These are phyloP conservation scores for Sebastes hubbsi DNA, from an alignment of 2,797 vertebrate genomes.

Conservation along the genomic window DNA sequence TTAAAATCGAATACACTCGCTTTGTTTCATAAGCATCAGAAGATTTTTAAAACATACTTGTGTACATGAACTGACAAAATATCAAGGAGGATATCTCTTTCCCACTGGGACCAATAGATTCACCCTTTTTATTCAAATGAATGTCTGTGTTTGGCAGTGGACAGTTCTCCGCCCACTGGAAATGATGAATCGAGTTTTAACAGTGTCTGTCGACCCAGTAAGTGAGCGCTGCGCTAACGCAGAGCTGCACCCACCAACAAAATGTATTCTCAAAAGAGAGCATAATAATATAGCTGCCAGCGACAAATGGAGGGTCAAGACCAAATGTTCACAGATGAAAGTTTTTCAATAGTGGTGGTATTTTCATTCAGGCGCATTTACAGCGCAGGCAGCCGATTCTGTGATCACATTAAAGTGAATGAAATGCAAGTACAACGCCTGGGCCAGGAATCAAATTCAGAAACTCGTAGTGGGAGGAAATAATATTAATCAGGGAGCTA, in stretches of 20 bases:
- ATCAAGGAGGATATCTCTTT: slow-evolving; percentile 2
- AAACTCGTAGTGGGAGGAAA: slow-evolving; percentile 19
- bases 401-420: neutral
- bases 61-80: neutral
- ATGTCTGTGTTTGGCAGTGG: slow-evolving; percentile 29
- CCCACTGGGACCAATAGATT: slow-evolving; percentile 32
- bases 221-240: slow-evolving; percentile 19
- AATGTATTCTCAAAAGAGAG: slow-evolving; percentile 31
- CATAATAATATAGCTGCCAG: slow-evolving; percentile 11
- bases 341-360: slow-evolving; percentile 32
- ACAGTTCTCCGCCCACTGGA: slow-evolving; percentile 41
- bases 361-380: slow-evolving; percentile 32
- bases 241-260: slow-evolving; percentile 23
- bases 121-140: slow-evolving; percentile 36
- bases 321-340: slow-evolving; percentile 33
- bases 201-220: slow-evolving; percentile 17
- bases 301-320: slow-evolving; percentile 15
- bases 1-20: neutral
- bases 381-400: slow-evolving; percentile 11
- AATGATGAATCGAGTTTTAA: slow-evolving; percentile 51
- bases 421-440: neutral
- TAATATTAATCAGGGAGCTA: slow-evolving; percentile 11
- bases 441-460: slow-evolving; percentile 11
- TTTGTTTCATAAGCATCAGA: neutral
- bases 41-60: neutral